Base-by-base conservation (phyloP, 2,797 vertebrate genomes). In the Hirundo rustica region DNA sequence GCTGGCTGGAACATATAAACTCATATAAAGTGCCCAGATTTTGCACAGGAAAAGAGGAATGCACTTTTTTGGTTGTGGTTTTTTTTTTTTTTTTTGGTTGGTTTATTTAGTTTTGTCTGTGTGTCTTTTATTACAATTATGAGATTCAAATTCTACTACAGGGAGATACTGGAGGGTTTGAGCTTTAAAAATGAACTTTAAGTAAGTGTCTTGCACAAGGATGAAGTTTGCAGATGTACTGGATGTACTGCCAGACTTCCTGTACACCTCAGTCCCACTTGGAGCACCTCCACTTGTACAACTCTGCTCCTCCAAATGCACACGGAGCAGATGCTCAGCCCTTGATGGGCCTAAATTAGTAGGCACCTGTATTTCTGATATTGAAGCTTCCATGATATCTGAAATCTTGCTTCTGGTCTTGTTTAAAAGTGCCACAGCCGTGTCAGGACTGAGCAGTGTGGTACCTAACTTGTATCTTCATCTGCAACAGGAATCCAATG, bases 371-470 rank as follows among this genome's bases (percentile, higher is more conserved):
- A 53, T 84, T 85, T 89, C 61, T 91, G 84, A 45, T 61, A 67
- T 1, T 53, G 75, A 91, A 45, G 9, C 45, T 93, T 88, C 72
- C 20, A 5, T 26, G 21, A 10, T 36, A 45, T 54, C 75, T 85
- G 85, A 80, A 85, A 72, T 85, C 65, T 82, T 80, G n/a, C 50
- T 95, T 61, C 76, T 91, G 72, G 75, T 83, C 68, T 38, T 83
- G 54, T 71, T 73, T 51, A 47, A 45, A 94, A 80, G 62, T 57
- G 36, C 53, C 64, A 74, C 53, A 50, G 70, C 68, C 62, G 80
- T 78, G 64, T 65, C 79, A 92, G 89, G 45, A 48, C 58, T 68
- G 66, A 91, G 62, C 81, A 65, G 7, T 50, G 66, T 72, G 77
- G 32, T 79, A 9, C 47, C 36, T 54, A n/a, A 79, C 67, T 66